Conservation (phyloP, 1,140 invertebrate genomes). For the Achatina immaculata region DNA sequence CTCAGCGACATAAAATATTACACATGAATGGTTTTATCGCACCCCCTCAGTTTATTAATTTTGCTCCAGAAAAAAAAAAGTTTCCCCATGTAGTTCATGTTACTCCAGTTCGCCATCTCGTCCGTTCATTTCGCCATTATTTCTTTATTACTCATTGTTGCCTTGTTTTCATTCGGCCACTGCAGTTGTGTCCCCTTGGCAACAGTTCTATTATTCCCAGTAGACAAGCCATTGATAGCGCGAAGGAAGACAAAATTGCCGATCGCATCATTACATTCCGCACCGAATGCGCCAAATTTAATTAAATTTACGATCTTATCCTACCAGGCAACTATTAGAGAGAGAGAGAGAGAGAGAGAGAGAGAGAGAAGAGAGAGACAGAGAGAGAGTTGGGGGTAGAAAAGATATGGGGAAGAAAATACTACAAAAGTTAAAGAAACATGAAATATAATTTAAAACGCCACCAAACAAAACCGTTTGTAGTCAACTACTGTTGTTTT, state of each 20-base stretch:
- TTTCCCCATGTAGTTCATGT: neutral
- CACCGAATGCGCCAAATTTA: conserved; percentile 14
- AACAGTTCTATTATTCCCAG: neutral
- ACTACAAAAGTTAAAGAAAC: neutral
- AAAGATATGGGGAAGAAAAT: neutral
- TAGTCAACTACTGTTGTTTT: neutral
- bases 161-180: neutral
- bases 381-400: neutral
- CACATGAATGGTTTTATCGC: neutral
- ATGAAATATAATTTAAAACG: neutral
- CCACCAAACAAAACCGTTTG: neutral
- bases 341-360: conserved; percentile 20
- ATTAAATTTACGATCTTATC: conserved; percentile 3
- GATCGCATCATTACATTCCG: neutral
- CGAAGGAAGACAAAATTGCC: conserved; percentile 1
- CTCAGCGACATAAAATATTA: neutral
- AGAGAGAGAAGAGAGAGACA: neutral
- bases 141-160: neutral
- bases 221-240: neutral
- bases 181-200: neutral
- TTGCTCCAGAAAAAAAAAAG: neutral
- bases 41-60: neutral
- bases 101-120: neutral
- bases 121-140: neutral
- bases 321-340: neutral